Conservation (phyloP, 1,140 invertebrate species). For the Hylaeus volcanicus region DNA sequence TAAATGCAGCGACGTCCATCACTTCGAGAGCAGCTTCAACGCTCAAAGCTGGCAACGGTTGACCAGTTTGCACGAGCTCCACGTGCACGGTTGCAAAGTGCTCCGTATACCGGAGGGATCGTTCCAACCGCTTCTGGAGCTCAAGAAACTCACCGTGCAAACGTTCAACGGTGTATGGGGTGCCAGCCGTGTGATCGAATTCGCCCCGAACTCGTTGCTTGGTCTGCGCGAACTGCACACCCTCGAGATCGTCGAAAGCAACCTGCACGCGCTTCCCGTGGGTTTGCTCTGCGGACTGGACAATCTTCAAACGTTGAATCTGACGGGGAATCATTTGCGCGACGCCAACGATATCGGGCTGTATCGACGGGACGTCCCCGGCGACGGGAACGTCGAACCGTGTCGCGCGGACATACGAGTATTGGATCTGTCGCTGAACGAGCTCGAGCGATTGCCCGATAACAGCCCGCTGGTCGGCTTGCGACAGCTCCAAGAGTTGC, state of each 20-base stretch:
- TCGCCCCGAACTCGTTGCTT: conserved; percentile 85
- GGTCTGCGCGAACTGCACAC: conserved; percentile 88
- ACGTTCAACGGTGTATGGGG: conserved; percentile 90
- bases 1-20: conserved; percentile 88
- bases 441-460: conserved; percentile 85
- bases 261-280: conserved; percentile 88
- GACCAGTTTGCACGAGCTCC: conserved; percentile 86
- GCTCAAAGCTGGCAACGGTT: conserved; percentile 87
- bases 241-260: conserved; percentile 91
- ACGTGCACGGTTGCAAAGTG: conserved; percentile 90
- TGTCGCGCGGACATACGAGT: conserved; percentile 84
- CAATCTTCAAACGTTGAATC: conserved; percentile 90
- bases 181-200: conserved; percentile 85
- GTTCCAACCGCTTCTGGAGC: conserved; percentile 87
- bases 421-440: conserved; percentile 90
- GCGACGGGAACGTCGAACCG: conserved; percentile 64
- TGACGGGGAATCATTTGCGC: conserved; percentile 89
- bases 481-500: conserved; percentile 87
- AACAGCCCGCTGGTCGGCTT: conserved; percentile 87
- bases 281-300: conserved; percentile 88
- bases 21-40: conserved; percentile 89
- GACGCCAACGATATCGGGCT: conserved; percentile 88
- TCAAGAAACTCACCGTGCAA: conserved; percentile 87
- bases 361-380: conserved; percentile 77
- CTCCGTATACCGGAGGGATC: conserved; percentile 87